Conservation (phyloP, 2,888 invertebrate species). For the Dynastes hyllus region DNA sequence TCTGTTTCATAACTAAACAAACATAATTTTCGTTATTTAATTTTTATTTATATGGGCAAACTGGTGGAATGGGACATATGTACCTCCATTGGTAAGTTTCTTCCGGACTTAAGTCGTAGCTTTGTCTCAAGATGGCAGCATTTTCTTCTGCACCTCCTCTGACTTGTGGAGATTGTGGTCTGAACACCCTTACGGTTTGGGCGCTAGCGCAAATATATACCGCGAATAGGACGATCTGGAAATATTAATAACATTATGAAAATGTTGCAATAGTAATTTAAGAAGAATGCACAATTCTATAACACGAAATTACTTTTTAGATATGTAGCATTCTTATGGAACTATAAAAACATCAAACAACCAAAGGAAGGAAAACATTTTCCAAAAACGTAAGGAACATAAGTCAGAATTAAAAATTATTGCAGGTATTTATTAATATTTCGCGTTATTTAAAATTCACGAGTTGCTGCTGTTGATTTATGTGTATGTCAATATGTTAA, state of each 20-base stretch:
- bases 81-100: conserved; percentile 31
- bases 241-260: not conserved
- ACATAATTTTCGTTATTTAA: not conserved
- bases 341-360: too few species aligned
- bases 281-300: too few species aligned
- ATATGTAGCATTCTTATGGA: too few species aligned
- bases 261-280: too few species aligned
- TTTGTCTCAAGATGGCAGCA: conserved; percentile 22
- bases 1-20: conserved; percentile 42
- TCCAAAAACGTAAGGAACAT: too few species aligned
- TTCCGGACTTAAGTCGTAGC: conserved; percentile 22
- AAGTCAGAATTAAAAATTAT: too few species aligned
- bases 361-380: too few species aligned
- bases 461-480: too few species aligned
- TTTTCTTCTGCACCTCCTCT: not conserved
- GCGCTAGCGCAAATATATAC: conserved; percentile 14
- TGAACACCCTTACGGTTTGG: not conserved
- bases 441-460: too few species aligned
- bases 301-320: too few species aligned
- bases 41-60: not conserved
- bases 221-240: conserved; percentile 20
- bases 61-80: not conserved
- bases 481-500: too few species aligned
- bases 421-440: too few species aligned
- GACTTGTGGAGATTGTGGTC: not conserved